Evolutionary conservation across 2,797 vertebrate genomes (phyloP).

Genomic region (Psittacula derbiana): DNA sequence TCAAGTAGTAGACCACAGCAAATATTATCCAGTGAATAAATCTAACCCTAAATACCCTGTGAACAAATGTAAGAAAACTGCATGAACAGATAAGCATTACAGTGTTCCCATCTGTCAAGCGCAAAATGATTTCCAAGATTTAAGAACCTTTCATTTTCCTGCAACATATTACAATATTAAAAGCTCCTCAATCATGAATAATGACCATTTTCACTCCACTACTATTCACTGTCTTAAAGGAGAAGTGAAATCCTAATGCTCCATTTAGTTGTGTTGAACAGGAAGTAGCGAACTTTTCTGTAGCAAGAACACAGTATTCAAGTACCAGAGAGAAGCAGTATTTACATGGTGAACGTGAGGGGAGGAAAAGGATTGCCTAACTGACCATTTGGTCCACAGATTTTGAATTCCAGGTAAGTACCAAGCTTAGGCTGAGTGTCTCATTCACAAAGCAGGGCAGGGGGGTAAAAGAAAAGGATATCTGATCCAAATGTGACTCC

Average conservation of each 20-base stretch:
- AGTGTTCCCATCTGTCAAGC: background rate
- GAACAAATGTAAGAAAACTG: background rate
- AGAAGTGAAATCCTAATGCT: background rate
- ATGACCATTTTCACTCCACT: background rate
- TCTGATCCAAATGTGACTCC: background rate
- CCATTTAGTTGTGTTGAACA: background rate
- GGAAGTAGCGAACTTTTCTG: background rate
- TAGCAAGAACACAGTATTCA: background rate
- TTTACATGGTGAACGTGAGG: background rate
- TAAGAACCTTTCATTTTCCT: background rate
- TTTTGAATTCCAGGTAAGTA: background rate
- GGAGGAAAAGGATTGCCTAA: background rate
- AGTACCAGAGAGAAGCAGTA: background rate
- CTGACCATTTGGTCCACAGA: background rate
- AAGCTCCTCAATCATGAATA: background rate
- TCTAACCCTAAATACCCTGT: background rate
- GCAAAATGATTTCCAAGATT: background rate
- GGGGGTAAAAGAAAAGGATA: accelerated
- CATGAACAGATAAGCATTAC: background rate
- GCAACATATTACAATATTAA: background rate
- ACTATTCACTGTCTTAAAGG: background rate
- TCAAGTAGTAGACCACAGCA: background rate
- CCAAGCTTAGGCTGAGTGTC: background rate
- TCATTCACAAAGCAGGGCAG: background rate
- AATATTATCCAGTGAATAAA: background rate